Conservation (phyloP, 2,797 vertebrate genomes). For the Calcarius lapponicus region DNA sequence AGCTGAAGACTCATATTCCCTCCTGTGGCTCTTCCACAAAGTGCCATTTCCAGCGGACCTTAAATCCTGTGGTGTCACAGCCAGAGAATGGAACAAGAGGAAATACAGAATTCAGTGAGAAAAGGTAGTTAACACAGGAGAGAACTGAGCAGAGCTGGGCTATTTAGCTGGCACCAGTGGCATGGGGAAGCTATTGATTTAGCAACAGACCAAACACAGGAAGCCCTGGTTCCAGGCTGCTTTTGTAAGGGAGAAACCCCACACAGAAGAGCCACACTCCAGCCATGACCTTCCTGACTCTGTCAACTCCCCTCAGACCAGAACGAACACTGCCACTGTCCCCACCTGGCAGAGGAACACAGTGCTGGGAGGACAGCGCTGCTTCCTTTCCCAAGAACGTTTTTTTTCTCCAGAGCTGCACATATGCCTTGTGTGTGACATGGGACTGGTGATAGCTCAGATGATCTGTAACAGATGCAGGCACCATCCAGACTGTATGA, state of each 20-base stretch:
- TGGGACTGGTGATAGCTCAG: not conserved
- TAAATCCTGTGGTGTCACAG: not conserved
- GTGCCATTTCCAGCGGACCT: not conserved
- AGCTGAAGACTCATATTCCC: not conserved
- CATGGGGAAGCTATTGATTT: not conserved
- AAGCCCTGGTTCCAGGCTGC: not conserved
- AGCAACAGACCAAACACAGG: not conserved
- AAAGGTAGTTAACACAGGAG: not conserved
- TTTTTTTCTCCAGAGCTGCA: not conserved
- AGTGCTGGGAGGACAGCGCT: accelerated
- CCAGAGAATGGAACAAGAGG: not conserved
- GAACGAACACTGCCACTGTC: not conserved
- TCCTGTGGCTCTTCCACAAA: not conserved
- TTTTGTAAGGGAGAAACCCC: not conserved
- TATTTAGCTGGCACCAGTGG: not conserved
- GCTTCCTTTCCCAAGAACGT: not conserved
- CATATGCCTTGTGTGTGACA: accelerated
- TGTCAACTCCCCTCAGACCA: not conserved
- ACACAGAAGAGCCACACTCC: not conserved
- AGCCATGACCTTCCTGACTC: not conserved
- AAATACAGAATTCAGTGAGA: not conserved
- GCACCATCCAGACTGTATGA: not conserved
- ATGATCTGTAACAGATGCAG: not conserved
- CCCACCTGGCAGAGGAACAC: not conserved
- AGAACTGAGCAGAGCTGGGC: not conserved